Evolutionary conservation across 2,888 invertebrate species (phyloP).

Genomic region (Eristalis intricaria): DNA sequence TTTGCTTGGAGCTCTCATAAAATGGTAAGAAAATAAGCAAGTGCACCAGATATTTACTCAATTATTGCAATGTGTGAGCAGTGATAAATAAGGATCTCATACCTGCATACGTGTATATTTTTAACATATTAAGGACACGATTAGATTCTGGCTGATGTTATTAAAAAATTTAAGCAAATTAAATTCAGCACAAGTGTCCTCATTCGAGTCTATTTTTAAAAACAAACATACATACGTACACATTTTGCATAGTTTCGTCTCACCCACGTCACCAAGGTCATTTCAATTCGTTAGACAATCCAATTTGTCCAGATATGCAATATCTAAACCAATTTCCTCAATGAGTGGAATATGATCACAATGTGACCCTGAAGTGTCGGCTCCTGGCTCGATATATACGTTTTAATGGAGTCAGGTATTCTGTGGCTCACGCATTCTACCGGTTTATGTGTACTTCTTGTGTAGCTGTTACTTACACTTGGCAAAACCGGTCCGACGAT

Average conservation of each 20-base stretch:
- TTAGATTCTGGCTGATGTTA: no score
- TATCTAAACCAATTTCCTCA: background rate
- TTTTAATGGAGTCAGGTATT: background rate
- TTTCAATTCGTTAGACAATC: background rate
- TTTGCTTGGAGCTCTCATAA: background rate
- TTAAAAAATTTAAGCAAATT: no score
- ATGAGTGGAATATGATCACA: background rate
- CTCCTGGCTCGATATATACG: background rate
- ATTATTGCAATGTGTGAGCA: no score
- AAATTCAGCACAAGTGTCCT: no score
- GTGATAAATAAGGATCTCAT: no score
- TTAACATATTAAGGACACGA: no score
- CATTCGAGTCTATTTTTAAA: no score
- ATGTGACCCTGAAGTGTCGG: background rate
- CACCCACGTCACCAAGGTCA: background rate
- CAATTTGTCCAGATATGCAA: background rate
- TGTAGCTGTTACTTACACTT: background rate
- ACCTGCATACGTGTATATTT: no score
- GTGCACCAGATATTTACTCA: background rate
- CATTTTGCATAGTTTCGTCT: background rate
- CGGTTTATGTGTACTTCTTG: constrained; percentile 39
- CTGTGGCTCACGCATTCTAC: constrained; percentile 37
- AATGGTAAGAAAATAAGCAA: background rate
- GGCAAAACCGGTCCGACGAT: constrained; percentile 52
- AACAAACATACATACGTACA: background rate